A percentile compares a stretch with the other conserved stretches of the same genome.
These are phyloP conservation scores for Coelopa pilipes DNA, from an alignment of 2,888 invertebrate genomes.

Conservation along the genomic window DNA sequence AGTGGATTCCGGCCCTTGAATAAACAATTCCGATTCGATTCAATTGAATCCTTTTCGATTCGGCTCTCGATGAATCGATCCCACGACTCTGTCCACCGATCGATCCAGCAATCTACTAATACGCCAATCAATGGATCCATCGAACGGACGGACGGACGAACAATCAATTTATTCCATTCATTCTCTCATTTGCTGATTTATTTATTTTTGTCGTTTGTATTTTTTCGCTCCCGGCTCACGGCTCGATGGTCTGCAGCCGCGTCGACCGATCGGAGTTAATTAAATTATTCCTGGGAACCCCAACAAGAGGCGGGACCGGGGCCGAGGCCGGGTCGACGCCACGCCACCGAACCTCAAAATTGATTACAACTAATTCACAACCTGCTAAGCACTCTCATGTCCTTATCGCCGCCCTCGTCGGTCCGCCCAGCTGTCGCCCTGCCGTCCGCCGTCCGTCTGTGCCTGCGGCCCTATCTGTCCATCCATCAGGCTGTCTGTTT, in stretches of 20 bases:
- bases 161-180: not conserved
- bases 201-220: constrained; percentile 3
- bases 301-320: too few relatives aligned
- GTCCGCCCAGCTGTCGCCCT: not conserved
- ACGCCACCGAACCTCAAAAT: constrained; percentile 17
- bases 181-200: not conserved
- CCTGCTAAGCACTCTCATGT: constrained; percentile 24
- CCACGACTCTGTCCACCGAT: not conserved
- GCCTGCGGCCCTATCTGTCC: not conserved
- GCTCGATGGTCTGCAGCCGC: constrained; percentile 1
- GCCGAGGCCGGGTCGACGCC: too few relatives aligned
- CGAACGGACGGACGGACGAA: too few relatives aligned
- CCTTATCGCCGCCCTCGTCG: not conserved
- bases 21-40: too few relatives aligned
- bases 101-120: not conserved
- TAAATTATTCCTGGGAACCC: constrained; percentile 14
- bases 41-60: too few relatives aligned
- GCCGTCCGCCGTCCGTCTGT: not conserved
- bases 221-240: constrained; percentile 17
- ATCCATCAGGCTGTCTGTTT: not conserved
- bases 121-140: not conserved
- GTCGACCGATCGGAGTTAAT: constrained; percentile 24
- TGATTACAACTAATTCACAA: constrained; percentile 31
- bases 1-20: too few relatives aligned
- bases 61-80: too few relatives aligned